Conservation (phyloP, 2,113 vertebrate genomes). For the Peromyscus californicus region DNA sequence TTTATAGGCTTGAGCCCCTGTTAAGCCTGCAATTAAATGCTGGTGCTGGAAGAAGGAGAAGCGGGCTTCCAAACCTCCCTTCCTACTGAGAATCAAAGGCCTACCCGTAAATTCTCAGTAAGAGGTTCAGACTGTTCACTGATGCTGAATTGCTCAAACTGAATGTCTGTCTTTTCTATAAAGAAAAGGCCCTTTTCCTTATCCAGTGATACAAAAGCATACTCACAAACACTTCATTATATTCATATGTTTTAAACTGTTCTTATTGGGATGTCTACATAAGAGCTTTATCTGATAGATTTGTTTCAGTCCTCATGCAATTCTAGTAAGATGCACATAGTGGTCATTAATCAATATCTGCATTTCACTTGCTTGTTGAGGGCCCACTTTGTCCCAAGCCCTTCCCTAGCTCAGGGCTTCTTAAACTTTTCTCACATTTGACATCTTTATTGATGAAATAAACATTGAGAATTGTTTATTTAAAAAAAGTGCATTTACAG, state of each 20-base stretch:
- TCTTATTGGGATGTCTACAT: not conserved
- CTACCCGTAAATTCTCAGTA: not conserved
- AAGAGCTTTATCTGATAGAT: conserved; percentile 5
- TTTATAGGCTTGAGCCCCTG: conserved; percentile 69
- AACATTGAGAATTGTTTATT: not conserved
- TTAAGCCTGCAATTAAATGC: conserved; percentile 81
- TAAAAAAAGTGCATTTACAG: not conserved
- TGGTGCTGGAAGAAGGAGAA: conserved; percentile 75
- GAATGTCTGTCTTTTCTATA: conserved; percentile 60
- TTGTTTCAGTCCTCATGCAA: conserved; percentile 11
- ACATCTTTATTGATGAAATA: not conserved
- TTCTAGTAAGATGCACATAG: not conserved
- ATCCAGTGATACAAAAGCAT: not conserved
- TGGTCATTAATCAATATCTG: not conserved
- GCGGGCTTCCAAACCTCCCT: conserved; percentile 47
- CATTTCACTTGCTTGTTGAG: conserved; percentile 27
- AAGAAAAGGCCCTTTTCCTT: conserved; percentile 29
- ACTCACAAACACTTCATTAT: not conserved
- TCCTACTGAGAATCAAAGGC: conserved; percentile 35
- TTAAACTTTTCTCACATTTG: not conserved
- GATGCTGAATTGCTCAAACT: conserved; percentile 22
- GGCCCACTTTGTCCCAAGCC: not conserved
- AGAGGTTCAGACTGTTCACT: conserved; percentile 16
- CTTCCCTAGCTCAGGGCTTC: not conserved
- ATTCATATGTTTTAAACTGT: conserved; percentile 24